phyloP scores from a whole-genome alignment of 2,888 invertebrate genomes.

The Lumbricus terrestris region DNA sequence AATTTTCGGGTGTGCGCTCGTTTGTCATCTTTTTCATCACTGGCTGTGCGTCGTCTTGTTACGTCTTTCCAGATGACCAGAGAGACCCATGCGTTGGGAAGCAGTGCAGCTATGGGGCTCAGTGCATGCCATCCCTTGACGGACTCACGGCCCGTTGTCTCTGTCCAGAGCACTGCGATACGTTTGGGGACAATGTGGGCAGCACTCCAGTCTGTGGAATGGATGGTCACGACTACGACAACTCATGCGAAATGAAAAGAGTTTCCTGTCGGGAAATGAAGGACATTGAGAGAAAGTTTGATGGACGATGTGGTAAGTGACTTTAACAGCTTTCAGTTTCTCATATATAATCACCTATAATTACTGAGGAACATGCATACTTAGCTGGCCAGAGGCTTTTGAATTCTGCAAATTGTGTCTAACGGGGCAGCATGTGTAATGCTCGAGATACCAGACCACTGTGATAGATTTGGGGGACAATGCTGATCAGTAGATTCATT shows the following conservation, averaged over 20 bases:
- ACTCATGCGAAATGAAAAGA: slow-evolving; percentile 57
- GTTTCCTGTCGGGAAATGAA: slow-evolving; percentile 58
- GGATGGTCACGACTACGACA: slow-evolving; percentile 61
- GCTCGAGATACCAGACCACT: too few species aligned
- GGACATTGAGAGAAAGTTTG: slow-evolving; percentile 59
- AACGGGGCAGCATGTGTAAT: not conserved
- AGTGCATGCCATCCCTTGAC: slow-evolving; percentile 68
- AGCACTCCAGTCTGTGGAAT: slow-evolving; percentile 77
- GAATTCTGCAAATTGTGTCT: not conserved
- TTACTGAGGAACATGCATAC: not conserved
- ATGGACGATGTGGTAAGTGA: slow-evolving; percentile 62
- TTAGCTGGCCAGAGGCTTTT: not conserved
- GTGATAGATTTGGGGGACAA: too few species aligned
- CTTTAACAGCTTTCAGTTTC: not conserved
- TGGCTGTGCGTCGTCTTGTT: slow-evolving; percentile 32
- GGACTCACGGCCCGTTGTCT: slow-evolving; percentile 75
- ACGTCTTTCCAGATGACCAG: slow-evolving; percentile 64
- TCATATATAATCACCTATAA: not conserved
- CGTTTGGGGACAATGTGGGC: slow-evolving; percentile 79
- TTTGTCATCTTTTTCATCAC: not conserved
- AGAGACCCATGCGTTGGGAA: slow-evolving; percentile 73
- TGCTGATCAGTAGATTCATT: not conserved
- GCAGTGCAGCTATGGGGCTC: slow-evolving; percentile 71
- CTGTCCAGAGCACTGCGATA: slow-evolving; percentile 76
- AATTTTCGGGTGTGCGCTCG: not conserved